phyloP scores from a whole-genome alignment of 2,888 invertebrate genomes.

The Tridacna crocea region DNA sequence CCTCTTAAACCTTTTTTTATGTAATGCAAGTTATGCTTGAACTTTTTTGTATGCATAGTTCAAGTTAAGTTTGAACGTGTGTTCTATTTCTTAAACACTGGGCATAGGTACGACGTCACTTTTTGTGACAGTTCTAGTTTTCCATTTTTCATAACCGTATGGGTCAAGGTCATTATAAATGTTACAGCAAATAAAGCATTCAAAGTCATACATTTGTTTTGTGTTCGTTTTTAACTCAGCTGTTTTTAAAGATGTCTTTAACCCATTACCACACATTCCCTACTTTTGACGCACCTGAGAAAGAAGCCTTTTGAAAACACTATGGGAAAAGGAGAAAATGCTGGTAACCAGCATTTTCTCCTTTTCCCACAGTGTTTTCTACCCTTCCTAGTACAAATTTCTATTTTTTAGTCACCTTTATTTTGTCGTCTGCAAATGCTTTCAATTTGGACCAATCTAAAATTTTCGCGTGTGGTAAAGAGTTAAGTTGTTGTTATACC shows the following conservation, averaged over 20 bases:
- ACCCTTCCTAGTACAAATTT: no score
- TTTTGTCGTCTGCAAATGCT: no score
- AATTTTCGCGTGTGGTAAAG: no score
- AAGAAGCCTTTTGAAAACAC: no score
- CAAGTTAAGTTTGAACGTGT: neutral
- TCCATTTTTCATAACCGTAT: slow-evolving; percentile 46
- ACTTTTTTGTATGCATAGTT: neutral
- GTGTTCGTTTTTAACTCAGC: slow-evolving; percentile 3
- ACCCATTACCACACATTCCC: neutral
- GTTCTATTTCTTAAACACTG: neutral
- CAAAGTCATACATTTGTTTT: slow-evolving; percentile 17
- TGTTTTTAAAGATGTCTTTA: no score
- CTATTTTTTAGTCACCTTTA: no score
- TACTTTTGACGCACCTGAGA: no score
- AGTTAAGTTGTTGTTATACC: neutral
- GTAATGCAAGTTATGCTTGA: neutral
- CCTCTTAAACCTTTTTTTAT: neutral
- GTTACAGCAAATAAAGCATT: slow-evolving; percentile 59
- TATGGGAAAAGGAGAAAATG: no score
- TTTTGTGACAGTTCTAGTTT: slow-evolving; percentile 31
- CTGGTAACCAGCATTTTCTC: no score
- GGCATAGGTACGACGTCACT: neutral
- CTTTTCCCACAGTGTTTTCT: no score
- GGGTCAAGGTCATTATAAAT: slow-evolving; percentile 64
- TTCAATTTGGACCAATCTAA: no score